phyloP scores from a whole-genome alignment of 35 echinoderm and acorn worm genomes.

The Apostichopus californicus region DNA sequence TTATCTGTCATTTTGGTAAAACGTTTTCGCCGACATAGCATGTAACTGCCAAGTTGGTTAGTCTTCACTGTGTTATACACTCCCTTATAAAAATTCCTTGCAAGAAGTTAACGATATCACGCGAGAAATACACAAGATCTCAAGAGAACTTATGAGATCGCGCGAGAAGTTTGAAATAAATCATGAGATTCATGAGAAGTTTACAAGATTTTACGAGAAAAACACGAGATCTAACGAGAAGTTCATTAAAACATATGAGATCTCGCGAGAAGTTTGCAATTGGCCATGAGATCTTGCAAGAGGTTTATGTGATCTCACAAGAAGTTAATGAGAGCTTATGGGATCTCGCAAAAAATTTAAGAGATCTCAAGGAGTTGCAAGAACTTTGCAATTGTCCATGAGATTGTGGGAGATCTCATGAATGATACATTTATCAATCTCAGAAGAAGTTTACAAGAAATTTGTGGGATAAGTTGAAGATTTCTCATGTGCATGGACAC shows the following conservation, averaged over 20 bases:
- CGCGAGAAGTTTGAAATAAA: too few relatives aligned
- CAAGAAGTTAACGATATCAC: background rate
- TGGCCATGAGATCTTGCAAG: too few relatives aligned
- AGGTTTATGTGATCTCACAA: background rate
- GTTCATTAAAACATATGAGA: background rate
- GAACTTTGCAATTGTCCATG: background rate
- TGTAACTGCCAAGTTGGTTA: too few relatives aligned
- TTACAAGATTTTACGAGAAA: background rate
- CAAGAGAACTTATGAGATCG: background rate
- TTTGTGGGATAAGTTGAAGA: too few relatives aligned
- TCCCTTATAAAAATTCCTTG: slow-evolving; percentile 1
- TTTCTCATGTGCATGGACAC: too few relatives aligned
- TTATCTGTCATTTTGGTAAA: too few relatives aligned
- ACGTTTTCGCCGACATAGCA: too few relatives aligned
- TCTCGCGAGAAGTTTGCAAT: background rate
- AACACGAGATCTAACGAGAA: background rate
- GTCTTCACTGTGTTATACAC: too few relatives aligned
- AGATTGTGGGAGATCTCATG: too few relatives aligned
- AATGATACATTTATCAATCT: too few relatives aligned
- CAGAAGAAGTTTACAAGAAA: too few relatives aligned
- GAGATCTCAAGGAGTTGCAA: background rate
- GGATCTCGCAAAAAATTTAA: background rate
- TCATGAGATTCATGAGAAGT: slow-evolving; percentile 17
- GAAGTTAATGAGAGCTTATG: background rate
- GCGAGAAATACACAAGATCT: background rate